phyloP scores from a whole-genome alignment of 2,113 vertebrate genomes.

The Epinephelus lanceolatus region DNA sequence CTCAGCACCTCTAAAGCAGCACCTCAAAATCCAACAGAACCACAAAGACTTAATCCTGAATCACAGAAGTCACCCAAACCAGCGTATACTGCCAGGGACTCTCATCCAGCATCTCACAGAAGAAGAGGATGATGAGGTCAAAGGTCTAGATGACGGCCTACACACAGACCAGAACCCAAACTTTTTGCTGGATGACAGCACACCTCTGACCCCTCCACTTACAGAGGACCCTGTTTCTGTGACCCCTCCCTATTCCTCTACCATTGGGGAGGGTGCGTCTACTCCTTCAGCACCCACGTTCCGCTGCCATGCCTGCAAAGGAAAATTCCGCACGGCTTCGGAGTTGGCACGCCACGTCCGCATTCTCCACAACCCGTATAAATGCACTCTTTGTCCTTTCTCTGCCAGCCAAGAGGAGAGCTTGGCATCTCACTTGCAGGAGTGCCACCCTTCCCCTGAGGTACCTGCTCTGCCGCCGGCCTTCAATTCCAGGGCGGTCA shows the following conservation, averaged over 20 bases:
- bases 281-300: constrained; percentile 79
- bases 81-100: constrained; percentile 65
- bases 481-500: constrained; percentile 66
- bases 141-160: constrained; percentile 66
- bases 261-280: constrained; percentile 52
- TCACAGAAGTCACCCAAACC: constrained; percentile 62
- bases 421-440: constrained; percentile 88
- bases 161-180: constrained; percentile 70
- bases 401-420: constrained; percentile 91
- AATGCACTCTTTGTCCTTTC: constrained; percentile 92
- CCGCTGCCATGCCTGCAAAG: constrained; percentile 93
- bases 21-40: constrained; percentile 81
- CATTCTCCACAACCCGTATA: constrained; percentile 94
- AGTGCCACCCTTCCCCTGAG: constrained; percentile 81
- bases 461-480: constrained; percentile 52
- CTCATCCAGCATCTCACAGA: constrained; percentile 73
- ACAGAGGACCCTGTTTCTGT: constrained; percentile 80
- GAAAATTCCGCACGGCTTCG: constrained; percentile 92
- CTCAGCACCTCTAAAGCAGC: constrained; percentile 76
- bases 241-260: constrained; percentile 73
- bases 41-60: constrained; percentile 68
- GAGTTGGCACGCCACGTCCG: constrained; percentile 92
- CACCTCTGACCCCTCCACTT: constrained; percentile 81
- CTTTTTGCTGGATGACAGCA: constrained; percentile 74
- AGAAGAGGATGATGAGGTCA: constrained; percentile 66